Evolutionary conservation across 2,888 invertebrate species (phyloP).

Genomic region (Chrysopilus asiliformis): DNA sequence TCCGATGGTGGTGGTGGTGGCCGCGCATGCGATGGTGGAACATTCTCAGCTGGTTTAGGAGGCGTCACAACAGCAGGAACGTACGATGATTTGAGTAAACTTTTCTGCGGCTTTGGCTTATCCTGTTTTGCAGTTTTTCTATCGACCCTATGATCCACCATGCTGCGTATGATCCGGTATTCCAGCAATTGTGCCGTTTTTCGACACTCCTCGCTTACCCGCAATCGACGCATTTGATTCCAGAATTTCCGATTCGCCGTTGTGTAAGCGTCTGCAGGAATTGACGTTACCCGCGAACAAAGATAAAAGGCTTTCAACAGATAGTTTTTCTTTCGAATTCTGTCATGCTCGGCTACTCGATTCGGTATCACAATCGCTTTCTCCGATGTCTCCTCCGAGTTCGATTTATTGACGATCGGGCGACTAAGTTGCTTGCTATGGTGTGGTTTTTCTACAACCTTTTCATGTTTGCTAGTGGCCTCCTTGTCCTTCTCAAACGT

Average conservation of each 20-base stretch:
- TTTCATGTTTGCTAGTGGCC: neutral
- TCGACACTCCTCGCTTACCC: neutral
- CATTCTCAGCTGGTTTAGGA: neutral
- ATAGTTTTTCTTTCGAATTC: neutral
- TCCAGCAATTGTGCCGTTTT: neutral
- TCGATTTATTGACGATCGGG: no score
- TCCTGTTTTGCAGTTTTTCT: neutral
- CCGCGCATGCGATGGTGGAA: no score
- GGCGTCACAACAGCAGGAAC: no score
- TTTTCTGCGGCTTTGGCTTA: neutral
- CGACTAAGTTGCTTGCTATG: no score
- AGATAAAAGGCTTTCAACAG: neutral
- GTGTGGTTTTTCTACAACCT: neutral
- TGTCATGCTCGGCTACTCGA: no score
- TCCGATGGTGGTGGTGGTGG: no score
- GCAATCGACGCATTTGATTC: neutral
- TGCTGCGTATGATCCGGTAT: neutral
- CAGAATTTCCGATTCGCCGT: neutral
- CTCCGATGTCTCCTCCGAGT: no score
- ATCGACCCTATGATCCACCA: no score
- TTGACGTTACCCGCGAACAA: neutral
- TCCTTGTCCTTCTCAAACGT: constrained; percentile 27
- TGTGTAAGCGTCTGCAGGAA: neutral
- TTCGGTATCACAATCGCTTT: no score
- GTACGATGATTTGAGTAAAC: neutral